Percentiles rank a stretch among this genome's conserved stretches.
These are phyloP conservation scores for Steatornis caripensis DNA, from an alignment of 2,113 vertebrate genomes.

Conservation along the genomic window DNA sequence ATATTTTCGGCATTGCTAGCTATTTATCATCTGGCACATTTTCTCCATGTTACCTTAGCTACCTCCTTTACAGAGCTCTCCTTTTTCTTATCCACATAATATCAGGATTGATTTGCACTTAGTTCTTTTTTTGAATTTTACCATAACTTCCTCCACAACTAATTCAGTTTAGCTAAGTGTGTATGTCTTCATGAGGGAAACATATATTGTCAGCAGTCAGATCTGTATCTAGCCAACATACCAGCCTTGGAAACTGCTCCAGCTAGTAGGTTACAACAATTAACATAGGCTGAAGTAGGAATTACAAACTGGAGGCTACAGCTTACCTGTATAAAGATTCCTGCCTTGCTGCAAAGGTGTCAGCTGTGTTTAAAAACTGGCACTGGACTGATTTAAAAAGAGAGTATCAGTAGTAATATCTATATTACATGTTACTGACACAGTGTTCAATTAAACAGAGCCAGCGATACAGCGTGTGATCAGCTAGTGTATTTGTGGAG, in stretches of 20 bases:
- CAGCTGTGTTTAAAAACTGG: not conserved
- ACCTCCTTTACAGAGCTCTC: not conserved
- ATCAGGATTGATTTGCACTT: not conserved
- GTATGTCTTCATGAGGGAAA: not conserved
- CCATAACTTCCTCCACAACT: not conserved
- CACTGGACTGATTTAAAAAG: not conserved
- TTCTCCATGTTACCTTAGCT: not conserved
- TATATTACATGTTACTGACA: not conserved
- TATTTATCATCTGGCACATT: not conserved
- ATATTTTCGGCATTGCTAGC: not conserved
- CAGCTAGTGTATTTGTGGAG: not conserved
- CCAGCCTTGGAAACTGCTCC: not conserved
- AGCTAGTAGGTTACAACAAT: not conserved
- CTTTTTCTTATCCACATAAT: not conserved
- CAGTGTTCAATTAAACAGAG: not conserved
- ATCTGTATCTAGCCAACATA: not conserved
- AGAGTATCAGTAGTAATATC: not conserved
- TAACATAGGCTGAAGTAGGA: not conserved
- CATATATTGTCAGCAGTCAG: not conserved
- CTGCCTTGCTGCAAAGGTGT: not conserved
- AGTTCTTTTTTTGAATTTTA: not conserved
- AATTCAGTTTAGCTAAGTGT: not conserved
- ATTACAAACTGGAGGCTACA: not conserved
- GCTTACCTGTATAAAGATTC: not conserved
- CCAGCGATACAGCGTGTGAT: not conserved